Conservation (phyloP, 2,113 vertebrate species). For the Monopterus albus region DNA sequence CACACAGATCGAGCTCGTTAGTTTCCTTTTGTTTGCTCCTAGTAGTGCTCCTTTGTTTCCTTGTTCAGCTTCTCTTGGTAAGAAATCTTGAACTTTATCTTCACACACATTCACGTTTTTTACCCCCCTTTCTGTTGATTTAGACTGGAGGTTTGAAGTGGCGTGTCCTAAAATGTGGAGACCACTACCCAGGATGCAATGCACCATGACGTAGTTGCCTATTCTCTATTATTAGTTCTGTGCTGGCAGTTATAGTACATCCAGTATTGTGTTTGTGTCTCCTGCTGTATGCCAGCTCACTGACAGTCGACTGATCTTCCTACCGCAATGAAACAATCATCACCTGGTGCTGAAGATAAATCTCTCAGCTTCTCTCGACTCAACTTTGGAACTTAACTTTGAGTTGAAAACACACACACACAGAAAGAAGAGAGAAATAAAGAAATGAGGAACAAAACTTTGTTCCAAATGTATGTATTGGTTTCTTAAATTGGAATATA, state of each 20-base stretch:
- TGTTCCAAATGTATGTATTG: neutral
- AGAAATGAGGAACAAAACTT: neutral
- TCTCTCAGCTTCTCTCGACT: constrained; percentile 19
- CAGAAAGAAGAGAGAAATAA: neutral
- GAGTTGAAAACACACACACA: neutral
- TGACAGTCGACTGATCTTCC: constrained; percentile 21
- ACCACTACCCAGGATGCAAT: no score
- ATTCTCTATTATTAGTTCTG: constrained; percentile 1
- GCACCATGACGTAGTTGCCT: no score
- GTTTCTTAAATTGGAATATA: neutral
- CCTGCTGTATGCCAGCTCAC: no score
- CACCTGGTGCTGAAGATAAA: constrained; percentile 30
- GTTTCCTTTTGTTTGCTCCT: no score
- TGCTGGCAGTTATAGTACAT: neutral
- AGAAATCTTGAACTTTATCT: no score
- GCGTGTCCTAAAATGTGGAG: no score
- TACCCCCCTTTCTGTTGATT: no score
- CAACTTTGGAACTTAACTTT: constrained; percentile 10
- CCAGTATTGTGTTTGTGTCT: neutral
- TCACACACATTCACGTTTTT: no score
- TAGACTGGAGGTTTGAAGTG: no score
- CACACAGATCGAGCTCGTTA: no score
- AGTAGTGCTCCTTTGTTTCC: no score
- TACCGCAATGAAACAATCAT: constrained; percentile 45
- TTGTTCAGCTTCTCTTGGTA: no score